Conservation (phyloP, 2,888 invertebrate species). For the Nezara viridula region DNA sequence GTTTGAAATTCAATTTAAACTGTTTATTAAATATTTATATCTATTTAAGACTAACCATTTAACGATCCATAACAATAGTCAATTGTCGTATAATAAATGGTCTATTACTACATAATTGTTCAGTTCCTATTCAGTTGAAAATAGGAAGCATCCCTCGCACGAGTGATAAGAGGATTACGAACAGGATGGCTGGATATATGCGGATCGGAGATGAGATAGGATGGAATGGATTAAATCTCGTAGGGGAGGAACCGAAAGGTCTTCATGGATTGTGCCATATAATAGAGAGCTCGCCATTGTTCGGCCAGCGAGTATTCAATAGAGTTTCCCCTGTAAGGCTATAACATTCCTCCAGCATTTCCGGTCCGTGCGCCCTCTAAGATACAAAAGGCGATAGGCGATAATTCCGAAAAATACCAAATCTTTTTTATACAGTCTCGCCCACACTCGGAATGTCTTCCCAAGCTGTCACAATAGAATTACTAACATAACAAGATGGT, state of each 20-base stretch:
- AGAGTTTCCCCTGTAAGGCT: constrained; percentile 9
- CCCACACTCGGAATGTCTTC: neutral
- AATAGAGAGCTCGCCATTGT: constrained; percentile 48
- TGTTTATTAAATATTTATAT: too few relatives aligned
- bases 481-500: neutral
- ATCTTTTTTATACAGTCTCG: neutral
- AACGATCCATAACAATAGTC: too few relatives aligned
- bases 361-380: neutral
- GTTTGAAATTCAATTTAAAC: too few relatives aligned
- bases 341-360: constrained; percentile 18
- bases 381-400: neutral
- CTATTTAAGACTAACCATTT: too few relatives aligned
- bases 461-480: neutral
- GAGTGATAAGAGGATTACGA: neutral
- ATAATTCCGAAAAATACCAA: constrained; percentile 4
- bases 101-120: neutral
- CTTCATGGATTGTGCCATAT: constrained; percentile 38
- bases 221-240: constrained; percentile 42
- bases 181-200: neutral
- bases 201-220: constrained; percentile 41
- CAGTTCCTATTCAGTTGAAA: neutral
- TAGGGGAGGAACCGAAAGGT: constrained; percentile 29
- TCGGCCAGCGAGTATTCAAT: constrained; percentile 16
- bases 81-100: neutral
- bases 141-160: neutral